phyloP scores from a whole-genome alignment of 2,113 vertebrate species.

The Anser cygnoides region DNA sequence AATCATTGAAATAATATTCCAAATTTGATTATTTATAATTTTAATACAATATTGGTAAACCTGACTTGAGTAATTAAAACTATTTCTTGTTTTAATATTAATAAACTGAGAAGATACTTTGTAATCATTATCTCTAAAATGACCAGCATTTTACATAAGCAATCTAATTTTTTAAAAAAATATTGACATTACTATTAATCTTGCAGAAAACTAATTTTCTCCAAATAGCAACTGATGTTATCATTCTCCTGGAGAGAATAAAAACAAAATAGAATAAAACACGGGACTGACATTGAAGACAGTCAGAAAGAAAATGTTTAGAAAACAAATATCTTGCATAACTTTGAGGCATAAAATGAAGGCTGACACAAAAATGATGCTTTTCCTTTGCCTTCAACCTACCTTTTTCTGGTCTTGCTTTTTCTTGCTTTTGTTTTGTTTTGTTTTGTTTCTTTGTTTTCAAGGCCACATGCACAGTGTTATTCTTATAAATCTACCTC shows the following conservation, averaged over 20 bases:
- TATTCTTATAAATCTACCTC: background rate
- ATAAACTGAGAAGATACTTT: background rate
- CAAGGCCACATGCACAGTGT: background rate
- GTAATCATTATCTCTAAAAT: background rate
- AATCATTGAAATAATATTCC: background rate
- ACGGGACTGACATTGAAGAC: background rate
- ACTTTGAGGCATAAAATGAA: background rate
- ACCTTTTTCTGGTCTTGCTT: background rate
- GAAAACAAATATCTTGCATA: background rate
- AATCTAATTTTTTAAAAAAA: background rate
- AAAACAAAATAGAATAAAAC: background rate
- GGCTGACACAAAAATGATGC: background rate
- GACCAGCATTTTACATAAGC: background rate
- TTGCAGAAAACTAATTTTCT: background rate
- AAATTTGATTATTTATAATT: background rate
- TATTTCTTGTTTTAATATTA: background rate
- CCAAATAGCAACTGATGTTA: background rate
- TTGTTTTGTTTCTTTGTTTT: background rate
- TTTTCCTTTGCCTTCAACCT: background rate
- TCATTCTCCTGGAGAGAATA: background rate
- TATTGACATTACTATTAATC: background rate
- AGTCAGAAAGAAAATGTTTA: background rate
- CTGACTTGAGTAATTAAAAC: background rate
- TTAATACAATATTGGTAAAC: background rate
- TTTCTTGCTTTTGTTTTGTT: background rate